Base-by-base conservation (phyloP, 2,797 vertebrate genomes). In the Enteromius fasciolatus region DNA sequence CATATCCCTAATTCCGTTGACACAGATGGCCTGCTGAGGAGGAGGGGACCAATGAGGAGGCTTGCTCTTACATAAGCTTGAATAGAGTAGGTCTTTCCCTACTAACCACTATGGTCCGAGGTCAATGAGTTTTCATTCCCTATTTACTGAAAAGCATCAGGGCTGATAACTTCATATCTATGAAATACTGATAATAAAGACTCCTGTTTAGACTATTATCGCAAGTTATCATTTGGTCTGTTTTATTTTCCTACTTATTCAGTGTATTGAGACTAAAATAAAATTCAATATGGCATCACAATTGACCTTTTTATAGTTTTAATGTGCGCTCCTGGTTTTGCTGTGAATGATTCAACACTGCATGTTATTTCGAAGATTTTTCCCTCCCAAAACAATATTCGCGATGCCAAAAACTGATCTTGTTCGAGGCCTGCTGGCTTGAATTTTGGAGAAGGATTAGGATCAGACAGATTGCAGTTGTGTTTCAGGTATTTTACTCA, bases 11-110 rank as follows among this genome's bases (percentile, higher is more conserved):
- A 86, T 87, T 86, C 82, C 73, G 80, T 70, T 78, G 75, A 72
- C 86, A 86, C 84, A 86, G 84, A 84, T 85, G 85, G 85, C 73
- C 66, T 50, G 41, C 25, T 68, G 18, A 59, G 82, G 83, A 78
- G 76, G 74, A 83, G 39, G 82, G 64, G 66, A 66, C 39, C 36
- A 48, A 74, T 52, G 57, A 39, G 39, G 73, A 48, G 69, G 73
- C 31, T 61, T 17, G 74, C 39, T 64, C 78, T 86, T 81, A 81
- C 68, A 73, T 79, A 87, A 86, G 79, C 79, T 80, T 80, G 33
- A 79, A 54, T 77, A 68, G 54, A 52, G 64, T 75, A 70, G 84
- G 63, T 59, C 81, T 68, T 79, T 84, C 79, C 69, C 72, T 77
- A 44, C 57, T 44, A 84, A 87, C 5, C 61, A 76, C 79, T 74